phyloP scores from a whole-genome alignment of 2,113 vertebrate species.

The Pedionomus torquatus region DNA sequence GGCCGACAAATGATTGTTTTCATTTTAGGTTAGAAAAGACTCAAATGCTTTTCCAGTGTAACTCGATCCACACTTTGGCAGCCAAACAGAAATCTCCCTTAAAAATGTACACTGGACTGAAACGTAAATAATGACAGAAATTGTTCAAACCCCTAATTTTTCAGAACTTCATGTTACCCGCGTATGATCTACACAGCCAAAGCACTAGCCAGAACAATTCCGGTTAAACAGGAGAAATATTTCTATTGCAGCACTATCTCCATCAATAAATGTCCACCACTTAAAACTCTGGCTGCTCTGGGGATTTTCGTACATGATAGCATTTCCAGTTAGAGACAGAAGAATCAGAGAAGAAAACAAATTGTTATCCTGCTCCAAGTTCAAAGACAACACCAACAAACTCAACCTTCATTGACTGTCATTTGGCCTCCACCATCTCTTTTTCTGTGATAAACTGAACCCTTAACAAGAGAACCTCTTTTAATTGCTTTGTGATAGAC shows the following conservation, averaged over 20 bases:
- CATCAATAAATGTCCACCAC: not conserved
- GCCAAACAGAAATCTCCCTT: not conserved
- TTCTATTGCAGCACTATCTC: not conserved
- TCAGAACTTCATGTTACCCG: not conserved
- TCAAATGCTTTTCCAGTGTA: not conserved
- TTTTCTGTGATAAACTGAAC: not conserved
- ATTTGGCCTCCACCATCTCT: not conserved
- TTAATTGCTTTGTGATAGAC: not conserved
- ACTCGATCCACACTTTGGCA: not conserved
- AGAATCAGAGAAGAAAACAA: not conserved
- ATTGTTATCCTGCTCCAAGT: not conserved
- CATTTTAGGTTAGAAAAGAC: not conserved
- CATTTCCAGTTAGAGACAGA: not conserved
- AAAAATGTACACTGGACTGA: not conserved
- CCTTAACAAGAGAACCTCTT: not conserved
- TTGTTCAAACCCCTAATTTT: not conserved
- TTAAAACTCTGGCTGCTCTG: not conserved
- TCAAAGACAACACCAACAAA: not conserved
- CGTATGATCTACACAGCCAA: not conserved
- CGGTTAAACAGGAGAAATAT: not conserved
- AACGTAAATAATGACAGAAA: not conserved
- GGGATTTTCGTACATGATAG: not conserved
- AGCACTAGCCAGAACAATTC: not conserved
- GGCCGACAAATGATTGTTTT: not conserved
- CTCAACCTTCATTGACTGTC: not conserved